Evolutionary conservation across 2,113 vertebrate species (phyloP).

Genomic region (Dissostichus mawsoni): DNA sequence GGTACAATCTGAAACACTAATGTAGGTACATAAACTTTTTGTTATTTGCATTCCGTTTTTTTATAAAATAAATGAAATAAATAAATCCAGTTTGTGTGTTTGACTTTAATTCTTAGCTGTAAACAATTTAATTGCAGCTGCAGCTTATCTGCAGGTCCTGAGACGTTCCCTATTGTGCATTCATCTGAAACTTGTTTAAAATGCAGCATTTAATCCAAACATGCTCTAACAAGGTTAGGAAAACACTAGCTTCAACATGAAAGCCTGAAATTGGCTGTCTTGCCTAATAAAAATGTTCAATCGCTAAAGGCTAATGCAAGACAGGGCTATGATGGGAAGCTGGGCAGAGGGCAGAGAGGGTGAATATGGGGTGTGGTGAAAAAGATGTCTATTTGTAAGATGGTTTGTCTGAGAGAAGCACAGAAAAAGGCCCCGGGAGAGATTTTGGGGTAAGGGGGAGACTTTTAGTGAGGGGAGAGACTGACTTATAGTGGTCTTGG

Average conservation of each 20-base stretch:
- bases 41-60: slow-evolving; percentile 79
- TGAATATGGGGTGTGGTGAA: slow-evolving; percentile 62
- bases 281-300: slow-evolving; percentile 58
- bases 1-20: slow-evolving; percentile 89
- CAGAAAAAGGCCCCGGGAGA: slow-evolving; percentile 56
- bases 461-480: slow-evolving; percentile 64
- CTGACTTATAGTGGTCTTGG: slow-evolving; percentile 75
- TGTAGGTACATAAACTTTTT: slow-evolving; percentile 85
- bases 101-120: slow-evolving; percentile 16
- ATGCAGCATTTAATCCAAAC: slow-evolving; percentile 66
- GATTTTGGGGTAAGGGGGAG: slow-evolving; percentile 58
- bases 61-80: slow-evolving; percentile 82
- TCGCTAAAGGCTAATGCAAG: slow-evolving; percentile 53
- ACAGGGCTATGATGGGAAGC: slow-evolving; percentile 48
- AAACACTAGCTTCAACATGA: slow-evolving; percentile 75
- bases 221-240: slow-evolving; percentile 78
- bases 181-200: slow-evolving; percentile 46
- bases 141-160: slow-evolving; percentile 43
- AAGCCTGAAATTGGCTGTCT: slow-evolving; percentile 55
- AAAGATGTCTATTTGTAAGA: slow-evolving; percentile 62
- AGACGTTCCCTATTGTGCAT: slow-evolving; percentile 50
- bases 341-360: slow-evolving; percentile 39
- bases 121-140: slow-evolving; percentile 1
- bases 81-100: slow-evolving; percentile 39
- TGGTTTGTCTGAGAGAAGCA: slow-evolving; percentile 60